These are phyloP conservation scores for Netelia inedita DNA, from an alignment of 2,888 invertebrate genomes.

Conservation along the genomic window DNA sequence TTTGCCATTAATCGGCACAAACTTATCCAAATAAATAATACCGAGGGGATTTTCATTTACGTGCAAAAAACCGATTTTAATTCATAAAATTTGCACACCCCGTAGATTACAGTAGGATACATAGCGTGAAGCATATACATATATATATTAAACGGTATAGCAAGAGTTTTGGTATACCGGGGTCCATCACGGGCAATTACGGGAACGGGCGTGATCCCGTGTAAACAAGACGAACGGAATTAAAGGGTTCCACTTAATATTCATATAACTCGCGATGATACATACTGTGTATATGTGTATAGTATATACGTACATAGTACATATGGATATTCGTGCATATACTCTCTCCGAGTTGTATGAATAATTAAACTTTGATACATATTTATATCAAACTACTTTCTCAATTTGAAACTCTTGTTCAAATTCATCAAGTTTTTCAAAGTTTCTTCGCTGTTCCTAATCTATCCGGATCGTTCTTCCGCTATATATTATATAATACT, in stretches of 20 bases:
- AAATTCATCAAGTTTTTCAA: constrained; percentile 21
- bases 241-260: constrained; percentile 61
- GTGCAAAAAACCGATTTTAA: neutral
- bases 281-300: neutral
- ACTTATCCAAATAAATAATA: neutral
- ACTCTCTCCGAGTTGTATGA: neutral
- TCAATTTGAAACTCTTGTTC: neutral
- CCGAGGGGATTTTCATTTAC: neutral
- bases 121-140: constrained; percentile 4
- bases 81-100: neutral
- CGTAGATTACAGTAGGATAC: neutral
- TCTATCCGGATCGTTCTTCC: constrained; percentile 18
- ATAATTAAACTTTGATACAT: neutral
- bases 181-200: constrained; percentile 64
- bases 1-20: neutral
- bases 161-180: constrained; percentile 43
- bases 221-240: constrained; percentile 67
- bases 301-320: constrained; percentile 25
- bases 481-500: constrained; percentile 31
- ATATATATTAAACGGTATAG: constrained; percentile 31
- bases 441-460: constrained; percentile 19
- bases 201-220: constrained; percentile 51
- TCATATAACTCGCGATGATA: constrained; percentile 45
- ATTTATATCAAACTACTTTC: neutral
- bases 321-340: neutral